phyloP scores from a whole-genome alignment of 2,888 invertebrate genomes.

The Synergus umbraculus region DNA sequence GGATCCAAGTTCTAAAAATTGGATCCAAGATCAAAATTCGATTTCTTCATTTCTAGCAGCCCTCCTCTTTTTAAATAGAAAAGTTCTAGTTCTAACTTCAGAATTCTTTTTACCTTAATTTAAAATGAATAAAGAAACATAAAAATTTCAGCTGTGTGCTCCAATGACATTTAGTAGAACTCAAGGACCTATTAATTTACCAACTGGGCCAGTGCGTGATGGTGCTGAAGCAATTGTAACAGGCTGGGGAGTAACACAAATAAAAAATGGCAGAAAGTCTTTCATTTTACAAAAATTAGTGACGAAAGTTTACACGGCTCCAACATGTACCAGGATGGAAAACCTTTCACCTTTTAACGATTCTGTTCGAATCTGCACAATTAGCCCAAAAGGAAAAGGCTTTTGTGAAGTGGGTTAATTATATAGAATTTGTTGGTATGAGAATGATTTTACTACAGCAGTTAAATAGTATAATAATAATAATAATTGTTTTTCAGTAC shows the following conservation, averaged over 20 bases:
- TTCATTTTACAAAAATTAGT: background rate
- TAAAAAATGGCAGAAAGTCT: background rate
- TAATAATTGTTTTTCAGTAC: slow-evolving; percentile 24
- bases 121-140: too few relatives aligned
- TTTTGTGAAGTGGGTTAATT: background rate
- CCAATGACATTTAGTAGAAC: background rate
- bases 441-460: too few relatives aligned
- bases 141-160: background rate
- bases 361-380: background rate
- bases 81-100: too few relatives aligned
- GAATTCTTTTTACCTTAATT: too few relatives aligned
- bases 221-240: background rate
- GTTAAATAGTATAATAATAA: background rate
- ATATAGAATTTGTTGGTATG: too few relatives aligned
- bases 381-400: background rate
- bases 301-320: background rate
- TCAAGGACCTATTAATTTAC: background rate
- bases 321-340: background rate
- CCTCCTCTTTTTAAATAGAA: too few relatives aligned
- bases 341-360: background rate
- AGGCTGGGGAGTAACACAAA: background rate
- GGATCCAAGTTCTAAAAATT: too few relatives aligned
- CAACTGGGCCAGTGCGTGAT: background rate
- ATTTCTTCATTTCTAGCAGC: too few relatives aligned
- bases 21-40: too few relatives aligned